Evolutionary conservation across 2,888 invertebrate genomes (phyloP).

Genomic region (Notocelia uddmanniana): DNA sequence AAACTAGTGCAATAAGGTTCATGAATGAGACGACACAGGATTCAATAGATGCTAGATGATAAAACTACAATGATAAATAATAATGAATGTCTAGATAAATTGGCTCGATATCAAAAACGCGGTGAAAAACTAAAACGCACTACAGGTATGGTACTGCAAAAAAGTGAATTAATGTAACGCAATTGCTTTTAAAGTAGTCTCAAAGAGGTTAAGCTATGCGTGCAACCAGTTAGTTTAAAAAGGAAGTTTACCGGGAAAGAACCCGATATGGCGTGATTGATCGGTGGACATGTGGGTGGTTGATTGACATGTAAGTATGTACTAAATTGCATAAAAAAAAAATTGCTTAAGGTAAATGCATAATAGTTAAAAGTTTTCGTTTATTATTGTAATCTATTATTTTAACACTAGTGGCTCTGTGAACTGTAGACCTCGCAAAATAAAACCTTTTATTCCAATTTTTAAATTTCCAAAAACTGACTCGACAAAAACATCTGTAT

Average conservation of each 20-base stretch:
- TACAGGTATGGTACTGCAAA: constrained; percentile 29
- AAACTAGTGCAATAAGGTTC: too few species aligned
- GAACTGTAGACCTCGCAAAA: too few species aligned
- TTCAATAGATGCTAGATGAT: constrained; percentile 9
- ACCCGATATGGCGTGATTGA: constrained; percentile 19
- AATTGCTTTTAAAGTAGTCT: constrained; percentile 38
- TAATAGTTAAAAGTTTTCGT: not conserved
- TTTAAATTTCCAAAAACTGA: too few species aligned
- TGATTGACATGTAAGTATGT: not conserved
- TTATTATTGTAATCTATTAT: too few species aligned
- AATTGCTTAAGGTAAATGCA: not conserved
- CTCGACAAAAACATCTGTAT: too few species aligned
- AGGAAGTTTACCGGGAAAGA: constrained; percentile 22
- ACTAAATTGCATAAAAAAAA: too few species aligned
- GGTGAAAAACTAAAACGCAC: constrained; percentile 24
- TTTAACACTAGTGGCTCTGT: too few species aligned
- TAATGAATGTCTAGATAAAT: constrained; percentile 36
- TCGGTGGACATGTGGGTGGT: constrained; percentile 5
- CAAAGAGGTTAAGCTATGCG: constrained; percentile 30
- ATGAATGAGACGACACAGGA: constrained; percentile 19
- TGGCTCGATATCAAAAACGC: constrained; percentile 21
- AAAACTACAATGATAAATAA: constrained; percentile 17
- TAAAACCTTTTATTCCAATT: too few species aligned
- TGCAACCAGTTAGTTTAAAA: constrained; percentile 36
- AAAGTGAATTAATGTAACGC: constrained; percentile 30